Evolutionary conservation across 2,113 vertebrate genomes (phyloP).

Genomic region (Paradoxurus hermaphroditus): DNA sequence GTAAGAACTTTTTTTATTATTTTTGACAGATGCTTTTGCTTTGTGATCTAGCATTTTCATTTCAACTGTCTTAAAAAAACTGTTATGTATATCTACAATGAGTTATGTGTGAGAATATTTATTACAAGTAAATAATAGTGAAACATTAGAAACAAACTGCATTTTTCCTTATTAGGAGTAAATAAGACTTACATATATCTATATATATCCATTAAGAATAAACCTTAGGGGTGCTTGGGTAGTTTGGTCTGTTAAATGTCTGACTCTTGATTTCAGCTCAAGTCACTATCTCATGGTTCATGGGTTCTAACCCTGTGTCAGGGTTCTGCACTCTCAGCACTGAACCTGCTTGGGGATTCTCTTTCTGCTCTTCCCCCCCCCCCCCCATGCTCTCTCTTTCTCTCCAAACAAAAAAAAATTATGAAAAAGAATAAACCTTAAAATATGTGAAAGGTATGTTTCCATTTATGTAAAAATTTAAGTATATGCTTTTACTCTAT

Average conservation of each 20-base stretch:
- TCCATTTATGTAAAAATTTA: neutral
- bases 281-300: too few species aligned
- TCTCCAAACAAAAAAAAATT: too few species aligned
- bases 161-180: neutral
- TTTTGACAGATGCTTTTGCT: neutral
- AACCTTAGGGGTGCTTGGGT: too few species aligned
- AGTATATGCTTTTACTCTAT: neutral
- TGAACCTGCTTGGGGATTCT: too few species aligned
- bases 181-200: neutral
- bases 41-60: neutral
- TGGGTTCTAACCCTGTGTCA: too few species aligned
- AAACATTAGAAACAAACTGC: neutral
- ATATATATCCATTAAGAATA: neutral
- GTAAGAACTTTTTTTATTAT: neutral
- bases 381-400: too few species aligned
- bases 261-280: too few species aligned
- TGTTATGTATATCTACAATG: neutral
- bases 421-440: neutral
- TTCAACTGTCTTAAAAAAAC: neutral
- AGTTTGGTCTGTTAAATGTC: too few species aligned
- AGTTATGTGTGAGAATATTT: neutral
- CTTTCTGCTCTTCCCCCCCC: too few species aligned
- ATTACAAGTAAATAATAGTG: neutral
- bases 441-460: neutral
- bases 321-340: too few species aligned